Evolutionary conservation across 2,888 invertebrate species (phyloP).

Genomic region (Erebia ligea): DNA sequence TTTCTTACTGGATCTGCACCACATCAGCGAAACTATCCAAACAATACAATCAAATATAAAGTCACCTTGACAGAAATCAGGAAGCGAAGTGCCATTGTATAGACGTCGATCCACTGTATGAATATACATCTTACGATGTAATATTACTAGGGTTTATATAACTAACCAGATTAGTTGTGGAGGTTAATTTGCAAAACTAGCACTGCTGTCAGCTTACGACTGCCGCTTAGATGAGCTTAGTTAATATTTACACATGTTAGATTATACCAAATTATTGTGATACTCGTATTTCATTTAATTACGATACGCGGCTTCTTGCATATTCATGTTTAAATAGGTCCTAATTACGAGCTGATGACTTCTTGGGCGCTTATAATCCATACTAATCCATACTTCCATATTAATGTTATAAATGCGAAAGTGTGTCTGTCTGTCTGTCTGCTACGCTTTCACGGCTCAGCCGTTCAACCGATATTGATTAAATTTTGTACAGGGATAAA

Average conservation of each 20-base stretch:
- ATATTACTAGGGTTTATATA: neutral
- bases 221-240: conserved; percentile 6
- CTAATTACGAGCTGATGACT: neutral
- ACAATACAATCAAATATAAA: neutral
- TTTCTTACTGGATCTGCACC: neutral
- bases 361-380: neutral
- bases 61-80: neutral
- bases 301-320: conserved; percentile 9
- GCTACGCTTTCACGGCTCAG: no score
- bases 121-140: no score
- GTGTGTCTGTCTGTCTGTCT: no score
- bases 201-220: neutral
- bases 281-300: conserved; percentile 20
- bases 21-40: neutral
- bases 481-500: no score
- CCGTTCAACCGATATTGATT: no score
- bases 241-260: conserved; percentile 17
- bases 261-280: conserved; percentile 4
- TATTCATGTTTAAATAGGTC: conserved; percentile 14
- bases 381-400: no score
- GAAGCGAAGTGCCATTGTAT: neutral
- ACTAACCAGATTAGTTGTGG: conserved; percentile 4
- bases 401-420: no score
- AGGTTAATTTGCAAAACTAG: conserved; percentile 5
- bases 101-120: no score